Conservation (phyloP, 1,140 invertebrate species). For the Bombus pyrosoma region DNA sequence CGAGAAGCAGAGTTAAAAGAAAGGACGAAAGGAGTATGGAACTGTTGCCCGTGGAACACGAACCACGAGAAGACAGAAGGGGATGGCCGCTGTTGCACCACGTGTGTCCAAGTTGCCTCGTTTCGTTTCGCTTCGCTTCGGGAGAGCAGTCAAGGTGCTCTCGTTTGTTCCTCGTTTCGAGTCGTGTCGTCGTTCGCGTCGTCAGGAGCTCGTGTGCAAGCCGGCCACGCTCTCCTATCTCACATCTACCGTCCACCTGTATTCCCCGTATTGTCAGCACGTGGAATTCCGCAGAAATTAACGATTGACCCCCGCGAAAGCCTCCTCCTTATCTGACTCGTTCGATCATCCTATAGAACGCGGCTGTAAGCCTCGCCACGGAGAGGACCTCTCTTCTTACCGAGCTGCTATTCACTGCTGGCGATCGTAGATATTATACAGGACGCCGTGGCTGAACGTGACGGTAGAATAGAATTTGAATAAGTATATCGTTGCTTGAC, state of each 20-base stretch:
- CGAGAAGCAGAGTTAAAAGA: background rate
- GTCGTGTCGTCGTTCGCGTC: slow-evolving; percentile 73
- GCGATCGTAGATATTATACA: slow-evolving; percentile 61
- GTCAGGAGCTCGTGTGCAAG: slow-evolving; percentile 73
- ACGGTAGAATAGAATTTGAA: slow-evolving; percentile 58
- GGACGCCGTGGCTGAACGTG: slow-evolving; percentile 23
- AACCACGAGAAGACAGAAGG: slow-evolving; percentile 31
- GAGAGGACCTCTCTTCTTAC: slow-evolving; percentile 11
- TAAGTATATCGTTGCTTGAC: slow-evolving; percentile 66
- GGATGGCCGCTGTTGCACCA: slow-evolving; percentile 46
- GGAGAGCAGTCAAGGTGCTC: slow-evolving; percentile 73
- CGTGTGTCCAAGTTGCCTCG: slow-evolving; percentile 62
- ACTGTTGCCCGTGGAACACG: slow-evolving; percentile 7
- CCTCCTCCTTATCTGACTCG: slow-evolving; percentile 61
- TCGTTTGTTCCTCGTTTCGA: slow-evolving; percentile 81
- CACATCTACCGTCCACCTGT: slow-evolving; percentile 80
- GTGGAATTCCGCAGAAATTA: slow-evolving; percentile 78
- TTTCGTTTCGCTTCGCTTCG: slow-evolving; percentile 63
- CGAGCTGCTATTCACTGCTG: slow-evolving; percentile 52
- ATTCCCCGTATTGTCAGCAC: slow-evolving; percentile 78
- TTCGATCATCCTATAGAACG: slow-evolving; percentile 60
- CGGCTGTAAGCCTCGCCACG: slow-evolving; percentile 12
- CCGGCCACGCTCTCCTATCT: slow-evolving; percentile 69
- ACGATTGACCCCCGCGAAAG: slow-evolving; percentile 72
- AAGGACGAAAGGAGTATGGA: slow-evolving; percentile 15